Conservation (phyloP, 2,888 invertebrate species). For the Ceriagrion tenellum region DNA sequence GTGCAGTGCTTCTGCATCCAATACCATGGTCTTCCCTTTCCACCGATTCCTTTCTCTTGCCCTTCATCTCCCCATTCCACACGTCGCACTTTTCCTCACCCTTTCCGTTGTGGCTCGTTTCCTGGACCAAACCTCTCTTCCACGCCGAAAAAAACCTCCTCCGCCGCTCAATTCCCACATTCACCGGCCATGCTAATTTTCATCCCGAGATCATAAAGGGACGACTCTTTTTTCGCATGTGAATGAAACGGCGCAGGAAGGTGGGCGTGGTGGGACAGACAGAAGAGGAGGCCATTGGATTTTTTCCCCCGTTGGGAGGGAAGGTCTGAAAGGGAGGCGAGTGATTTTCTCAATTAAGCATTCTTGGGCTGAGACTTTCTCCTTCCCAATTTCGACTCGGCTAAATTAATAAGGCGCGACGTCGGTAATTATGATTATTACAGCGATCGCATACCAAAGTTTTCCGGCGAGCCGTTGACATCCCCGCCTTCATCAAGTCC, state of each 20-base stretch:
- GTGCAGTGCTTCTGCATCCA: no score
- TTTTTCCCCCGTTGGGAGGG: neutral
- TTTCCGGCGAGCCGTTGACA: neutral
- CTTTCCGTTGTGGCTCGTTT: no score
- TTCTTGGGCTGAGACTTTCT: neutral
- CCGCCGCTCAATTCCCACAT: neutral
- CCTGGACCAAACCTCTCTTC: no score
- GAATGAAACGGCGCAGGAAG: neutral
- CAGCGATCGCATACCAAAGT: neutral
- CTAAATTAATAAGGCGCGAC: neutral
- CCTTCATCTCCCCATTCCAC: no score
- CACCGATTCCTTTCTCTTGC: no score
- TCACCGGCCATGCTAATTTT: neutral
- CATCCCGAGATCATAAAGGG: neutral
- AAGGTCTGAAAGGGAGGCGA: neutral
- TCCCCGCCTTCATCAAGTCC: no score
- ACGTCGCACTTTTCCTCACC: no score
- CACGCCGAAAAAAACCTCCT: no score
- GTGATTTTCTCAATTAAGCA: slow-evolving; percentile 20
- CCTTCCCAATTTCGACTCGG: neutral
- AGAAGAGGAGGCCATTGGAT: neutral
- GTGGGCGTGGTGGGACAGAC: neutral
- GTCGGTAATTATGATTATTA: neutral
- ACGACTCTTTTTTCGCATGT: neutral
- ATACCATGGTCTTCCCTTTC: no score